Percentiles rank a stretch among this genome's conserved stretches.
phyloP scores from a whole-genome alignment of 2,797 vertebrate genomes.

The Cossypha polioptera region DNA sequence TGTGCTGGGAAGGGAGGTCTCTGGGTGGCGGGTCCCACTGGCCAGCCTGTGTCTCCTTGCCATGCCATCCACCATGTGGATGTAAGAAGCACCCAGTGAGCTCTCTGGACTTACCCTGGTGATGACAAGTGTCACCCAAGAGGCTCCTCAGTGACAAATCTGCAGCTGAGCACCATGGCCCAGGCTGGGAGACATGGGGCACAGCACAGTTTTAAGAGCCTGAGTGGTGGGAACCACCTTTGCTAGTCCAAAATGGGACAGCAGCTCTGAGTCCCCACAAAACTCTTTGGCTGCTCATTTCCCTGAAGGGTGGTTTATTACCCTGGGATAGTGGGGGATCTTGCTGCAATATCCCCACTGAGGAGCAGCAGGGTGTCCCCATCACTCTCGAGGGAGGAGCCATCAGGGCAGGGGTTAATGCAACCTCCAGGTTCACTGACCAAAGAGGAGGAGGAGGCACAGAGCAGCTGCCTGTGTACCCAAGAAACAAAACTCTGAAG shows the following conservation, averaged over 20 bases:
- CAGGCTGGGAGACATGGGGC: background rate
- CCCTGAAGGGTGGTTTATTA: background rate
- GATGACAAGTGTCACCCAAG: accelerated
- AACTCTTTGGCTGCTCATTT: background rate
- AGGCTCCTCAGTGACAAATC: background rate
- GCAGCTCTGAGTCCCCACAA: background rate
- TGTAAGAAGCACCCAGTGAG: background rate
- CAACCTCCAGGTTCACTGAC: background rate
- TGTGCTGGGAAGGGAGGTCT: background rate
- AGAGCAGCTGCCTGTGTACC: background rate
- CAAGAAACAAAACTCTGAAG: accelerated
- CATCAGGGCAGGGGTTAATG: accelerated
- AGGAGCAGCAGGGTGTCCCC: background rate
- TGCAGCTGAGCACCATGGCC: background rate
- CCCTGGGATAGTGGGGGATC: background rate
- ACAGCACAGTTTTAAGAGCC: background rate
- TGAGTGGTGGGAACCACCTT: background rate
- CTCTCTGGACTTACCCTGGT: background rate
- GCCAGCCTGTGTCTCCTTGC: background rate
- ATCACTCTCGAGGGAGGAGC: accelerated
- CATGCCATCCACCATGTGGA: background rate
- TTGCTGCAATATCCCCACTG: background rate
- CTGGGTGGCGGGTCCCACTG: too few relatives aligned
- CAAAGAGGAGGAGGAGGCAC: background rate
- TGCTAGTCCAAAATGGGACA: background rate